A percentile compares a stretch with the other conserved stretches of the same genome.
phyloP scores from a whole-genome alignment of 2,113 vertebrate genomes.

The Cyprinodon tularosa region DNA sequence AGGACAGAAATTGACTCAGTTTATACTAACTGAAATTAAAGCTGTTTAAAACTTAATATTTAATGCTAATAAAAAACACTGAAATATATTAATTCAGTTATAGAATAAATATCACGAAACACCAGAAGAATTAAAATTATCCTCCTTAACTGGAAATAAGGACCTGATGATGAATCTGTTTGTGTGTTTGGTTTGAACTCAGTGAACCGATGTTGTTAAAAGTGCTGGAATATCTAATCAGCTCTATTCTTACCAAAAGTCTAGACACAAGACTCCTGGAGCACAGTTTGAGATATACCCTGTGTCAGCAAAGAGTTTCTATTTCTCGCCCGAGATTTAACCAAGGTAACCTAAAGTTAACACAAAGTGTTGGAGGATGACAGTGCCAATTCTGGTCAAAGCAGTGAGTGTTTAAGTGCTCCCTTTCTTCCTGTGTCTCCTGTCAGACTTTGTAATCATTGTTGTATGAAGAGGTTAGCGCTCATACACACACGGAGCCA shows the following conservation, averaged over 20 bases:
- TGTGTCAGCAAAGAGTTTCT: slow-evolving; percentile 60
- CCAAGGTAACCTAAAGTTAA: slow-evolving; percentile 71
- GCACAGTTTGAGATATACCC: slow-evolving; percentile 49
- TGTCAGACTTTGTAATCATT: slow-evolving; percentile 76
- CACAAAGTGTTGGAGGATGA: slow-evolving; percentile 66
- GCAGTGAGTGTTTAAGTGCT: slow-evolving; percentile 66
- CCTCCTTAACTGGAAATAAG: not conserved
- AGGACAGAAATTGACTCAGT: not conserved
- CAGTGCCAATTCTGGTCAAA: slow-evolving; percentile 72
- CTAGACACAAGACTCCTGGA: slow-evolving; percentile 61
- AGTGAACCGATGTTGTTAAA: slow-evolving; percentile 39
- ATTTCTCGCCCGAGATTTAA: slow-evolving; percentile 62
- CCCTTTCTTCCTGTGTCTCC: slow-evolving; percentile 66
- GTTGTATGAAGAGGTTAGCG: slow-evolving; percentile 60
- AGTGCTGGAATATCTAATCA: slow-evolving; percentile 48
- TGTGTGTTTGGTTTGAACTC: slow-evolving; percentile 44
- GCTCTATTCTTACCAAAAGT: slow-evolving; percentile 45
- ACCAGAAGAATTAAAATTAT: not conserved
- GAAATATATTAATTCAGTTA: not conserved
- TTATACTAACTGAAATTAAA: not conserved
- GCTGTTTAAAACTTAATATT: not conserved
- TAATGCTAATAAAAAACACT: not conserved
- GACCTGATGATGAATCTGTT: not conserved
- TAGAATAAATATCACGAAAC: not conserved
- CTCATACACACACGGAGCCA: slow-evolving; percentile 3